Evolutionary conservation across 30 jellyfish, hydroid and myxozoan genomes (phyloP), one percentile per base, ranked within the genome.

Genomic region (Aurelia sp.): DNA sequence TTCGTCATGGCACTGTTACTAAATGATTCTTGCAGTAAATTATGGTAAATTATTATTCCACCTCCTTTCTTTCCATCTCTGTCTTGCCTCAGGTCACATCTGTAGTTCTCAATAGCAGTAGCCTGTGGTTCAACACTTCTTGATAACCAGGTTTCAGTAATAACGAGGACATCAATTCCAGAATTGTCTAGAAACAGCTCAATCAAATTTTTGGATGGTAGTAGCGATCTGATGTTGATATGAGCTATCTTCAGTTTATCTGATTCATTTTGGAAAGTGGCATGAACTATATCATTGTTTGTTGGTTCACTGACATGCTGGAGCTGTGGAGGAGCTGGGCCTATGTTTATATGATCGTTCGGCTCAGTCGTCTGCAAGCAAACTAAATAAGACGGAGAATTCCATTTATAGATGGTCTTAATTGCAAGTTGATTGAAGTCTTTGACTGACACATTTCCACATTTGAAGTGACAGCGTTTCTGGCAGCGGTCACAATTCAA

Each of bases 251-350:
- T 60, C 11, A 60, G 11, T 60, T 60, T 60, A 60, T 60, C 70
- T 60, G 70, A 60, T 60, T 60, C n/a, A 60, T 60, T 60, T 60
- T 60, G 70, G 21, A 60, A 60, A 60, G 70, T 60, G 70, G 70
- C 70, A 60, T 9, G 70, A 60, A 60, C 70, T 4, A 60, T 60
- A 9, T 60, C 70, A 60, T 60, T 60, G 70, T 60, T 60, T 0
- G 70, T 9, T 3, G 70, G 21, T 60, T 60, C 70, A 60, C 70
- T 60, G 70, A 21, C 11, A 60, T 21, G 70, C 70, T 60, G 11
- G 11, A 60, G 70, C 70, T 60, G 70, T 22, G 70, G 21, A 60
- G 70, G 70, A 60, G 70, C 70, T 60, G 70, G 70, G 70, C 70
- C 70, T 60, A 60, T 4, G 70, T 60, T 60, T 60, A 22, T 60